Conservation (phyloP, 2,888 invertebrate species). For the Cephus sareptanus region DNA sequence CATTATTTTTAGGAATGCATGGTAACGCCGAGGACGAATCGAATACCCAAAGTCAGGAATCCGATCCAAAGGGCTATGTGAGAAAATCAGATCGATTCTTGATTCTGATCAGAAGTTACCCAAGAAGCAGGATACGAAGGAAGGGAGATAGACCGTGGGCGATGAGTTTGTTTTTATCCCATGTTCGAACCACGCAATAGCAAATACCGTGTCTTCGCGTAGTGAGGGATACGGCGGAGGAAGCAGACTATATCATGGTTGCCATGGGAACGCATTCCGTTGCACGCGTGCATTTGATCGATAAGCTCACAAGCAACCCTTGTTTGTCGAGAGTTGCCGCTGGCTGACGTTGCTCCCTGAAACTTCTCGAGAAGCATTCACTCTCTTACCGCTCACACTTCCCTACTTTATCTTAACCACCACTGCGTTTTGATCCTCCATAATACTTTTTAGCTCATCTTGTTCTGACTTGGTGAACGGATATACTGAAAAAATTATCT, state of each 20-base stretch:
- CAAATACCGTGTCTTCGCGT: neutral
- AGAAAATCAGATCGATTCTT: slow-evolving; percentile 16
- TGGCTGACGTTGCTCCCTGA: neutral
- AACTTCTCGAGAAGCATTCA: neutral
- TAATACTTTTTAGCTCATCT: neutral
- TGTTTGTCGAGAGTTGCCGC: neutral
- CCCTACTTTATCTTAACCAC: neutral
- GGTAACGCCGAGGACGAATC: no score
- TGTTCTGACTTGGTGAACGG: neutral
- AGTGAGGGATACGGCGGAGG: neutral
- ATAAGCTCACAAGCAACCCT: slow-evolving; percentile 41
- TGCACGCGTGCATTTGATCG: slow-evolving; percentile 47
- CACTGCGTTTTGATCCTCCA: neutral
- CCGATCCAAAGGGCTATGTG: slow-evolving; percentile 1
- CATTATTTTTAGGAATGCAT: no score
- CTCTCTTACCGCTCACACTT: neutral
- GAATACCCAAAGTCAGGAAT: no score
- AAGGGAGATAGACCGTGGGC: neutral
- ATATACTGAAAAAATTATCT: neutral
- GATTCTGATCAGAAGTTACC: neutral
- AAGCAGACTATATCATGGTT: slow-evolving; percentile 21
- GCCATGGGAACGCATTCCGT: slow-evolving; percentile 38
- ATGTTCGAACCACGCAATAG: neutral
- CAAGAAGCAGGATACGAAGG: neutral
- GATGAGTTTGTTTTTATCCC: neutral